Conservation (phyloP, 2,888 invertebrate genomes). For the Patella caerulea region DNA sequence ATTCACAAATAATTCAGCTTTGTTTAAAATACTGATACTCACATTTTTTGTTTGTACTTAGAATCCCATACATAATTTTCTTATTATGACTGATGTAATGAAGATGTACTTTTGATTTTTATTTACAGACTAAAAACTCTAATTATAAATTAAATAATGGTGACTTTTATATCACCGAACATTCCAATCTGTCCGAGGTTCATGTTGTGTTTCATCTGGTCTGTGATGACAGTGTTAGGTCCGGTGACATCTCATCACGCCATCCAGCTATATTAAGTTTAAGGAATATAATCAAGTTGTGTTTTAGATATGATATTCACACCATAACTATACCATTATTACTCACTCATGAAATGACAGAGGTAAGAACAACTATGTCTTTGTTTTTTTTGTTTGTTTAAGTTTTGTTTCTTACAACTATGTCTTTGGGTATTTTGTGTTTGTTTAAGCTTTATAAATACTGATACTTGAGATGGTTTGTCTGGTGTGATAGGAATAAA, state of each 20-base stretch:
- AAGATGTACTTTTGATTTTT: neutral
- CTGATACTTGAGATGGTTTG: too few relatives aligned
- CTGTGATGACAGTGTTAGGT: slow-evolving; percentile 80
- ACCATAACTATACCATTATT: slow-evolving; percentile 93
- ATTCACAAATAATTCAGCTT: too few relatives aligned
- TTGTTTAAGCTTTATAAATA: too few relatives aligned
- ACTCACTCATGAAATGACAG: slow-evolving; percentile 92
- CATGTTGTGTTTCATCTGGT: slow-evolving; percentile 97
- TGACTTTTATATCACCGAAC: slow-evolving; percentile 74
- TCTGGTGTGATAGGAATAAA: too few relatives aligned
- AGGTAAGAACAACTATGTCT: slow-evolving; percentile 77
- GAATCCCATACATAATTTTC: too few relatives aligned
- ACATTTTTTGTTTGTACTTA: too few relatives aligned
- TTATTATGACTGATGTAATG: too few relatives aligned
- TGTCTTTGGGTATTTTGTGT: neutral
- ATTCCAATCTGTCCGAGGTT: slow-evolving; percentile 93
- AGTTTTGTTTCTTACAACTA: neutral
- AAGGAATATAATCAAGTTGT: slow-evolving; percentile 93
- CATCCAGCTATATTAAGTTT: slow-evolving; percentile 95
- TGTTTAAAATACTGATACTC: too few relatives aligned
- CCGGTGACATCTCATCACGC: slow-evolving; percentile 91
- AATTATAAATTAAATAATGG: slow-evolving; percentile 57
- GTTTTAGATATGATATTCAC: slow-evolving; percentile 94
- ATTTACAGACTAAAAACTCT: slow-evolving; percentile 53
- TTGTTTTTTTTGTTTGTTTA: slow-evolving; percentile 6